Percentiles rank a stretch among this genome's conserved stretches.
phyloP scores from a whole-genome alignment of 2,113 vertebrate species.

The Bufo bufo region DNA sequence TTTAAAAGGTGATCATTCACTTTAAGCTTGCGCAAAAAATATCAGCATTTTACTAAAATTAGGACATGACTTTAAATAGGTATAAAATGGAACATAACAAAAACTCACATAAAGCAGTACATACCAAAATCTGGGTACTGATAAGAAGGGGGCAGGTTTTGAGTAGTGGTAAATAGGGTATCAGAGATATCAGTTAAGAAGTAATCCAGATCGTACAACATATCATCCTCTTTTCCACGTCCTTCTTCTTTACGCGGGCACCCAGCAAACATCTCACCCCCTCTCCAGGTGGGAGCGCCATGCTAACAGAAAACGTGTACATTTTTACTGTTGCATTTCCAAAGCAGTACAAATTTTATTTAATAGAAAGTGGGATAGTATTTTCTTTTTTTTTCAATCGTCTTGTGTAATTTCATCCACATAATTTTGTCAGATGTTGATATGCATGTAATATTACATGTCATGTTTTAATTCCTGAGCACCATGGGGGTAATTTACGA shows the following conservation, averaged over 20 bases:
- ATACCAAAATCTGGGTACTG: slow-evolving; percentile 80
- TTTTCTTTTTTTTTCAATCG: too few relatives aligned
- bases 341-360: background rate
- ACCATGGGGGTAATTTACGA: too few relatives aligned
- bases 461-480: background rate
- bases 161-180: slow-evolving; percentile 97
- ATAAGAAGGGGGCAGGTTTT: slow-evolving; percentile 73
- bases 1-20: too few relatives aligned
- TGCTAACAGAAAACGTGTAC: slow-evolving; percentile 69
- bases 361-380: background rate
- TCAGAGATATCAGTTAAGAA: slow-evolving; percentile 96
- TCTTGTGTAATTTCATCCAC: too few relatives aligned
- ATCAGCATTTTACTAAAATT: background rate
- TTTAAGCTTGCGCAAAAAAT: background rate
- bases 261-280: slow-evolving; percentile 84
- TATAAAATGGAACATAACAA: background rate
- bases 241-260: slow-evolving; percentile 76
- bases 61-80: background rate
- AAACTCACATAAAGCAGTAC: slow-evolving; percentile 58
- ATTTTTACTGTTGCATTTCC: background rate
- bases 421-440: background rate
- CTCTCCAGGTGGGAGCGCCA: slow-evolving; percentile 68
- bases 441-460: background rate
- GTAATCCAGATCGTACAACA: slow-evolving; percentile 88
- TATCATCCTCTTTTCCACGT: slow-evolving; percentile 72